Base-by-base conservation (phyloP, 2,113 vertebrate species). In the Leptosomus discolor region DNA sequence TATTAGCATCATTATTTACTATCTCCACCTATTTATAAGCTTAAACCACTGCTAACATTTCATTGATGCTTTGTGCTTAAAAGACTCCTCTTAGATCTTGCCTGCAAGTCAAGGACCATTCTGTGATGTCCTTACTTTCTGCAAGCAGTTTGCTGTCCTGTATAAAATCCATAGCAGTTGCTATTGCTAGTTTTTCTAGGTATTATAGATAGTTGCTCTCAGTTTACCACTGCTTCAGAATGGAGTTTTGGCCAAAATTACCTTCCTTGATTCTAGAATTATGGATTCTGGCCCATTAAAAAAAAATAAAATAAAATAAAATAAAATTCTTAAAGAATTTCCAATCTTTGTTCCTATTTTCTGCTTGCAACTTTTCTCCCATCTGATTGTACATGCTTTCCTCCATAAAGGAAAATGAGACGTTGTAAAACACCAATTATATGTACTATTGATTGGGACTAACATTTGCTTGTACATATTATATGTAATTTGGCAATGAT, bases 381-480 rank as follows among this genome's bases (percentile, higher is more conserved):
- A 50, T 75, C 45, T 65, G 60, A 60, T 93, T 92, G 93, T 88
- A 51, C 50, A 68, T 19, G 36, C 36, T 88, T 95, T 88, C 24
- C 46, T 88, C 74, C 3, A 6, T 83, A 80, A 85, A 57, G 34
- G 67, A 96, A 94, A 93, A 88, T 74, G 54, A 96, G 61, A 79
- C 78, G 74, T 79, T 85, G 70, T 94, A 75, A 94, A 96, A 70
- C 63, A 83, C 54, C 88, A 90, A 94, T 95, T 95, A 95, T n/a
- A 36, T 36, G 12, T 93, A 50, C 37, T 92, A 69, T 93, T 96
- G 94, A 92, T 94, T 95, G 54, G 45, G n/a, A 85, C 63, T 95
- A 96, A 96, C 93, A 96, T 96, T 96, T 96, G 81, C 92, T 95
- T 95, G 88, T 88, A 79, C 45, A 24, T 77, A 93, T 96, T 97